Conservation (phyloP, 1,140 invertebrate genomes). For the Paraescarpia echinospica region DNA sequence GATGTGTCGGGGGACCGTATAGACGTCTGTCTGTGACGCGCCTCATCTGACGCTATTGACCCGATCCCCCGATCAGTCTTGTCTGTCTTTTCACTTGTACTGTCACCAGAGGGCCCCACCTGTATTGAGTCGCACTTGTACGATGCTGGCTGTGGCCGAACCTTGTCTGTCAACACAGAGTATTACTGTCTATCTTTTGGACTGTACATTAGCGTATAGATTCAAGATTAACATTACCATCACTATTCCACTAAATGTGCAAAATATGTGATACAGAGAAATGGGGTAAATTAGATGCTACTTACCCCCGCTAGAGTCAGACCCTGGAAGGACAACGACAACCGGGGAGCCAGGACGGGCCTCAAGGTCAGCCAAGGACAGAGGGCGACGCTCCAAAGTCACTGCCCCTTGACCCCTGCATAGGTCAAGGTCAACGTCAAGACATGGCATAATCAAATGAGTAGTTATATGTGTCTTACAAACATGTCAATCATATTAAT, state of each 20-base stretch:
- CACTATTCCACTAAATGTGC: no score
- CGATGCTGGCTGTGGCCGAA: neutral
- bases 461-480: neutral
- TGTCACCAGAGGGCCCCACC: neutral
- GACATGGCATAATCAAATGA: neutral
- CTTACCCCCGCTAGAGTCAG: conserved; percentile 32
- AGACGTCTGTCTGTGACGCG: neutral
- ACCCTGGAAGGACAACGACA: conserved; percentile 48
- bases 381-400: conserved; percentile 26
- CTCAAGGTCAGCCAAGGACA: conserved; percentile 48
- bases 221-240: no score
- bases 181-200: neutral
- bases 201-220: no score
- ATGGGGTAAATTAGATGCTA: neutral
- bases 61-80: neutral
- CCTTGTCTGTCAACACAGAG: neutral
- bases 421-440: neutral
- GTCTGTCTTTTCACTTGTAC: neutral
- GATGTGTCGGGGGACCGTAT: neutral
- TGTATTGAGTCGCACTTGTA: neutral
- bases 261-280: no score
- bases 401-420: neutral
- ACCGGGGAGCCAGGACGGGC: conserved; percentile 51
- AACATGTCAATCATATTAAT: no score
- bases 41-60: neutral